Conservation (phyloP, 2,797 vertebrate species). For the Lutra lutra region DNA sequence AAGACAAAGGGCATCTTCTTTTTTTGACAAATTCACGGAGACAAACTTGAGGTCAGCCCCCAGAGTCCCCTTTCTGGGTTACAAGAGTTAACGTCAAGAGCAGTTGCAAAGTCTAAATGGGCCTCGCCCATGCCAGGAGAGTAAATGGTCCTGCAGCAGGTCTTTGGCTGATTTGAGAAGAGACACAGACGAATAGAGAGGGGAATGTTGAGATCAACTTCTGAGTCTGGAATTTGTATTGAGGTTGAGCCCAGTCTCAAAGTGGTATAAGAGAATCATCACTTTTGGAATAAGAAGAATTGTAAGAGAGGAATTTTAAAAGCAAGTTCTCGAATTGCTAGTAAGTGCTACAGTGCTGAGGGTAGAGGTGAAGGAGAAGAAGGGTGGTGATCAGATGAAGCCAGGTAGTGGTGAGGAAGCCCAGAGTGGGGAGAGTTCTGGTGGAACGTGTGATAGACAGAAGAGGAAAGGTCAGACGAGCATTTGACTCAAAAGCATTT, state of each 20-base stretch:
- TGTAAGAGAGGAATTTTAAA: not conserved
- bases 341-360: not conserved
- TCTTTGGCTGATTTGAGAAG: not conserved
- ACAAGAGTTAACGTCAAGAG: not conserved
- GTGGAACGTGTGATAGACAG: not conserved
- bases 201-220: not conserved
- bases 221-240: not conserved
- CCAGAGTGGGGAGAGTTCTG: not conserved
- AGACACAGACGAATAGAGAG: not conserved
- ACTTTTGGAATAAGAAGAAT: not conserved
- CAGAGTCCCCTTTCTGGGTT: not conserved
- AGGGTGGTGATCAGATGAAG: not conserved
- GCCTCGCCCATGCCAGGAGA: not conserved
- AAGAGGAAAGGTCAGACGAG: conserved; percentile 9
- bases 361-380: not conserved
- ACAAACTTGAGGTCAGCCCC: not conserved
- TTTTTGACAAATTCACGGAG: conserved; percentile 34
- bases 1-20: not conserved
- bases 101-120: not conserved
- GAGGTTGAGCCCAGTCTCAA: not conserved
- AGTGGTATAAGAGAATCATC: not conserved
- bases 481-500: conserved; percentile 51
- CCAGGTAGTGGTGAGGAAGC: not conserved
- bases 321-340: not conserved
- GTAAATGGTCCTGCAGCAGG: not conserved